Conservation (phyloP, 2,797 vertebrate species). For the Lophius americanus region DNA sequence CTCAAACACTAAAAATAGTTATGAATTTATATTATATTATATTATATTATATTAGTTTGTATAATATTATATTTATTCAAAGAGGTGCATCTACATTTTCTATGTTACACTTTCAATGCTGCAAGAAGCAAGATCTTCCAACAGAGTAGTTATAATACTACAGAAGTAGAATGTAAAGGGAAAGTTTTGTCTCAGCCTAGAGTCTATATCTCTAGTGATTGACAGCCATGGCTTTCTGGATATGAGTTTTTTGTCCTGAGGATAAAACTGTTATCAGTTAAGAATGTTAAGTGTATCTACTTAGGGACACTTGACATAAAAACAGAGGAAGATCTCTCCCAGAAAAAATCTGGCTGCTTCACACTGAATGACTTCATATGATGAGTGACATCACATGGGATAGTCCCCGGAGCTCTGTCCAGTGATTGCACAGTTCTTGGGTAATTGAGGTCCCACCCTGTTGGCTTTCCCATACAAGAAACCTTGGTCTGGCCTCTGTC, state of each 20-base stretch:
- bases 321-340: constrained; percentile 17
- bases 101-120: too few species aligned
- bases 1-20: too few species aligned
- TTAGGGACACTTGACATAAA: constrained; percentile 20
- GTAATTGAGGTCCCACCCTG: constrained; percentile 64
- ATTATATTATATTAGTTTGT: too few species aligned
- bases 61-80: too few species aligned
- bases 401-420: constrained; percentile 53
- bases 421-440: constrained; percentile 47
- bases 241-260: not conserved
- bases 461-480: constrained; percentile 35
- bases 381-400: constrained; percentile 66
- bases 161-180: not conserved
- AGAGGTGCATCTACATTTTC: too few species aligned
- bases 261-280: constrained; percentile 3
- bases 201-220: not conserved
- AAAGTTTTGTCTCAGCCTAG: not conserved
- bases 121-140: too few species aligned
- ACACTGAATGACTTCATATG: constrained; percentile 49
- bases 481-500: constrained; percentile 36
- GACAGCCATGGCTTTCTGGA: not conserved
- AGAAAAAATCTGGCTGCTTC: constrained; percentile 59
- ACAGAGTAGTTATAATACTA: too few species aligned
- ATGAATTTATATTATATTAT: too few species aligned
- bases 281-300: constrained; percentile 14